Base-by-base conservation (phyloP, 2,113 vertebrate species). In the Oreochromis niloticus region DNA sequence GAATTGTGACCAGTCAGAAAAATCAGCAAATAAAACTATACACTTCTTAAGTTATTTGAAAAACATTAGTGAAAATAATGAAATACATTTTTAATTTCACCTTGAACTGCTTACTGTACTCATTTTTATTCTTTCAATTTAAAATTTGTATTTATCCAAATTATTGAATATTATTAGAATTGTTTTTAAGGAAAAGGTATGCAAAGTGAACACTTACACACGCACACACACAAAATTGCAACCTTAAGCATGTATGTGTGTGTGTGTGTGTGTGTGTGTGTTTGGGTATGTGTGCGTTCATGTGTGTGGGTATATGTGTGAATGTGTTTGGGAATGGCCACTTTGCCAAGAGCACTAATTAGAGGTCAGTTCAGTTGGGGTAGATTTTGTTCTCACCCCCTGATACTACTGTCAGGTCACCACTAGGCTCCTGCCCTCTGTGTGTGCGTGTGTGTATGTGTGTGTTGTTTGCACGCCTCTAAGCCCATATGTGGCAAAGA, bases 291-390 rank as follows among this genome's bases (percentile, higher is more conserved):
- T 85, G 52, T 83, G 71, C 84, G 34, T 85, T 71, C 78, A 56
- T 89, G 73, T 3, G 6, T 89, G 88, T 83, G 85, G 17, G 56
- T 85, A 6, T 83, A 41, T 1, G 71, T 91, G 90, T 87, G 87
- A 80, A 84, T 88, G 84, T 88, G 89, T 91, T 87, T 93, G 92
- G 79, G 92, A 94, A 93, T 83, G 91, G 90, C 95, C 93, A 93
- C 92, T 95, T 96, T 96, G 96, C 96, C 96, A 96, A 94, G 87
- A 97, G 96, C 95, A 84, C 94, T 96, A 97, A 97, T 97, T 97
- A 96, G 95, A 96, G 96, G 95, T 96, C 95, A 95, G 92, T 84
- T 92, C 87, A 92, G 93, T 93, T 94, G 93, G 92, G 92, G 87
- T 89, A 92, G 93, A 93, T 94, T 95, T 83, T 93, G 79, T 92